Percentiles rank a stretch among this genome's conserved stretches.
Evolutionary conservation across 2,888 invertebrate species (phyloP).

Genomic region (Frankliniella fusca): DNA sequence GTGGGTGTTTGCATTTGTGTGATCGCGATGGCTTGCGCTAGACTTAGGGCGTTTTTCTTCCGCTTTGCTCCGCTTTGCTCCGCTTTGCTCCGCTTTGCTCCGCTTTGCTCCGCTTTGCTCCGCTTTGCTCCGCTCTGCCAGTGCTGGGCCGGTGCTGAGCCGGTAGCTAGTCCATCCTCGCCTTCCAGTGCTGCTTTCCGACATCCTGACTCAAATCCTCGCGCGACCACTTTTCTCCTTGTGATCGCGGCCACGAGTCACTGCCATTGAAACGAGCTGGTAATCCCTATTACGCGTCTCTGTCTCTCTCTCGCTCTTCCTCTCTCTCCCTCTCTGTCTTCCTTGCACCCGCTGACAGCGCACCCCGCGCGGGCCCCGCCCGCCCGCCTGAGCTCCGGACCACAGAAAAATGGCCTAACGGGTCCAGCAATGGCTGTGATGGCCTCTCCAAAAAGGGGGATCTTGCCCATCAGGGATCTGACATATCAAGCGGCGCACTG

Average conservation of each 20-base stretch:
- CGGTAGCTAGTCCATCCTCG: too few relatives aligned
- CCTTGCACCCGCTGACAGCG: too few relatives aligned
- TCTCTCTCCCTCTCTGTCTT: too few relatives aligned
- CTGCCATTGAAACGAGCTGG: background rate
- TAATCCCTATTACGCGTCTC: background rate
- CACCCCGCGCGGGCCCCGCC: background rate
- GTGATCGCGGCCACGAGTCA: background rate
- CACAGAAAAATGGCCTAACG: conserved; percentile 9
- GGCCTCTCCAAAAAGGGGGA: background rate
- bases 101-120: too few relatives aligned
- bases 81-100: too few relatives aligned
- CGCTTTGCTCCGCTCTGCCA: too few relatives aligned
- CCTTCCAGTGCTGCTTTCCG: background rate
- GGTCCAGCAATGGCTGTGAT: background rate
- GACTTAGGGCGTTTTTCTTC: too few relatives aligned
- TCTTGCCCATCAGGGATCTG: background rate
- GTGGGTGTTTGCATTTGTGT: background rate
- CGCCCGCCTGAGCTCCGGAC: background rate
- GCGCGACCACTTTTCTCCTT: background rate
- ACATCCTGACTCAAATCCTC: conserved; percentile 11
- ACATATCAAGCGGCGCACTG: background rate
- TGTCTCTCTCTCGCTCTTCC: too few relatives aligned
- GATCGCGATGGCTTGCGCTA: too few relatives aligned
- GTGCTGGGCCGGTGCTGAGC: too few relatives aligned
- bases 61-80: too few relatives aligned